Percentiles rank a stretch among this genome's conserved stretches.
phyloP scores from a whole-genome alignment of 2,113 vertebrate species.

The Protobothrops mucrosquamatus region DNA sequence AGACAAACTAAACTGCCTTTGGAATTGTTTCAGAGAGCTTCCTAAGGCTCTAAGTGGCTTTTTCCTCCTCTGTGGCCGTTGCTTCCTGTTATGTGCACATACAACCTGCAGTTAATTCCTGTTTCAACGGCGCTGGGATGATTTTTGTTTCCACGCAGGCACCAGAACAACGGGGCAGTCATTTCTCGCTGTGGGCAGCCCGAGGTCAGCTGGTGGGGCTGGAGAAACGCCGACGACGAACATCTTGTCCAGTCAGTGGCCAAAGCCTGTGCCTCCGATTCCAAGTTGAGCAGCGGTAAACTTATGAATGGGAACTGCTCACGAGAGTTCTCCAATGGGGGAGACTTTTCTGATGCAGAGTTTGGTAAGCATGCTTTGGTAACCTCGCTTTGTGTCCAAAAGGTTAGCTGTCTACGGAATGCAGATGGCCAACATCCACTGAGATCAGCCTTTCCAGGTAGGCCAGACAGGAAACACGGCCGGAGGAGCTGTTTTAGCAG shows the following conservation, averaged over 20 bases:
- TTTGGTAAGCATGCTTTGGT: slow-evolving; percentile 76
- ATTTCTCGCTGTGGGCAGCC: slow-evolving; percentile 97
- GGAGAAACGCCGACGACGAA: slow-evolving; percentile 95
- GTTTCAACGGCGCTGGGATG: not conserved
- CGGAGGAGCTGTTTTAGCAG: not conserved
- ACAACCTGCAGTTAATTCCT: not conserved
- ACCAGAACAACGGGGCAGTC: slow-evolving; percentile 91
- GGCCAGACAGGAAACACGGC: not conserved
- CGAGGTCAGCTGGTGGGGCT: slow-evolving; percentile 99
- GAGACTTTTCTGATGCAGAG: slow-evolving; percentile 87
- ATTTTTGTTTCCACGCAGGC: slow-evolving; percentile 67
- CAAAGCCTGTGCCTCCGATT: slow-evolving; percentile 89
- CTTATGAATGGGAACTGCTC: slow-evolving; percentile 74
- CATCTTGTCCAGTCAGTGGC: slow-evolving; percentile 94
- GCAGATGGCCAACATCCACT: not conserved
- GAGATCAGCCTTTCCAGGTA: not conserved
- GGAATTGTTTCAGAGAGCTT: not conserved
- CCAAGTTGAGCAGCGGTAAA: slow-evolving; percentile 70
- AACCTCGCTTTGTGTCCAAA: accelerated
- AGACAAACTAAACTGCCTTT: not conserved
- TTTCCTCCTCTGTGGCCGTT: not conserved
- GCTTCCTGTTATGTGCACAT: not conserved
- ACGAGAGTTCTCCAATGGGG: slow-evolving; percentile 76
- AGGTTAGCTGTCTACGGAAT: not conserved
- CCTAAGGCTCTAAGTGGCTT: not conserved